A percentile compares a stretch with the other conserved stretches of the same genome.
Conservation (phyloP, 2,888 invertebrate species). For the Rhaphigaster nebulosa region DNA sequence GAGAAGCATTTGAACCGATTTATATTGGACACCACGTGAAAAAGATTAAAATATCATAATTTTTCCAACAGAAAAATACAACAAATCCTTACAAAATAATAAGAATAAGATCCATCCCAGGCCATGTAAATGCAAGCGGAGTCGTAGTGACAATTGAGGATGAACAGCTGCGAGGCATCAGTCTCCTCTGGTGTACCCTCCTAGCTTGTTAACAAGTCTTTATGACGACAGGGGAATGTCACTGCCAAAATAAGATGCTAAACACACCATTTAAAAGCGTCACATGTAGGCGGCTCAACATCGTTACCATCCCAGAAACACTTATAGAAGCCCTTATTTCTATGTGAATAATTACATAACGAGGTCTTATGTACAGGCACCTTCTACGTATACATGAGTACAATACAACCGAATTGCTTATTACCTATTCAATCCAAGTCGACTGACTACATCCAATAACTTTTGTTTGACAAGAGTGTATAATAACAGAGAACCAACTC, state of each 20-base stretch:
- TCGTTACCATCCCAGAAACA: neutral
- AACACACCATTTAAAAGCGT: neutral
- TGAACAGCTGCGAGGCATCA: neutral
- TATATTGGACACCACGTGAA: no score
- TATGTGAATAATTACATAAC: constrained; percentile 21
- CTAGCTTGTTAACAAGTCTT: neutral
- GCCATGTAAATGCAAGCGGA: no score
- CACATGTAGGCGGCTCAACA: neutral
- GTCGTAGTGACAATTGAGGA: neutral
- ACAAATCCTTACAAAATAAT: no score
- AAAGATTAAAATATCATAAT: no score
- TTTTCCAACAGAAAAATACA: no score
- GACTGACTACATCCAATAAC: neutral
- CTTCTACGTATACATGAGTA: neutral
- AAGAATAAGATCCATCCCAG: no score
- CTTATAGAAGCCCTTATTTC: neutral
- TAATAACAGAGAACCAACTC: neutral
- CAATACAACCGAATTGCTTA: neutral
- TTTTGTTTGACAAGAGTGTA: neutral
- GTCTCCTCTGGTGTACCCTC: neutral
- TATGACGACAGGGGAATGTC: neutral
- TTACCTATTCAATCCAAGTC: neutral
- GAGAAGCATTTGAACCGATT: no score
- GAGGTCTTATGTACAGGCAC: neutral
- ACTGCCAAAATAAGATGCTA: constrained; percentile 1